Evolutionary conservation across 2,113 vertebrate genomes (phyloP), one percentile per base, ranked within the genome.

Genomic region (Kryptolebias marmoratus): DNA sequence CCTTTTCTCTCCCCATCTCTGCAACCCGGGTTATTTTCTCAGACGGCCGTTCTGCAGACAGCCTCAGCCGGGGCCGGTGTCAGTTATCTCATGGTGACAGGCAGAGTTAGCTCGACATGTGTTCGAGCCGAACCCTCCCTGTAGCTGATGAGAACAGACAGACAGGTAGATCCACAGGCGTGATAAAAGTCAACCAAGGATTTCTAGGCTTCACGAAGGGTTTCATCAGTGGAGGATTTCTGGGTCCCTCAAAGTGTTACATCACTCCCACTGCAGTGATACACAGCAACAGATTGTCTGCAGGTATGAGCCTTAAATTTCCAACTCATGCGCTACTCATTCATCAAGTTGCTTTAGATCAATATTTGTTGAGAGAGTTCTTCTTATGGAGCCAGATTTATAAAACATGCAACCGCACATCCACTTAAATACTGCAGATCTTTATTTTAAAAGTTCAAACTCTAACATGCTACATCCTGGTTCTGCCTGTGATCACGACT

Each of bases 191-290:
- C 79, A 66, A 64, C 55, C 7, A 55, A 83, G 82, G 71, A 87
- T 88, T 89, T 82, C 82, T 32, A 58, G 75, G 72, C 80, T 81
- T 62, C 77, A 81, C 47, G 6, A 36, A 78, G 73, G 83, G 79
- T 90, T 90, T 89, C 89, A 66, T 90, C 89, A 89, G 82, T 69
- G 73, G 66, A 79, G 59, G 73, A 87, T 90, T 90, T 90, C 87
- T 78, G 73, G 68, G 77, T 81, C 83, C 86, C 70, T 86, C 77
- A 47, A 55, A 75, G 68, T 80, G 70, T 90, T 90, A 75, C 89
- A 90, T 90, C 89, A 90, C 67, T 47, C 71, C 55, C 68, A 22
- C 78, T 68, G 73, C 82, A 84, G 59, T n/a, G 70, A 75, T 77
- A 9, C 71, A 73, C 81, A 72, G 73, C 57, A 49, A 66, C 57